Evolutionary conservation across 2,888 invertebrate genomes (phyloP), one percentile per base, ranked within the genome.

Genomic region (Ichneumon xanthorius): DNA sequence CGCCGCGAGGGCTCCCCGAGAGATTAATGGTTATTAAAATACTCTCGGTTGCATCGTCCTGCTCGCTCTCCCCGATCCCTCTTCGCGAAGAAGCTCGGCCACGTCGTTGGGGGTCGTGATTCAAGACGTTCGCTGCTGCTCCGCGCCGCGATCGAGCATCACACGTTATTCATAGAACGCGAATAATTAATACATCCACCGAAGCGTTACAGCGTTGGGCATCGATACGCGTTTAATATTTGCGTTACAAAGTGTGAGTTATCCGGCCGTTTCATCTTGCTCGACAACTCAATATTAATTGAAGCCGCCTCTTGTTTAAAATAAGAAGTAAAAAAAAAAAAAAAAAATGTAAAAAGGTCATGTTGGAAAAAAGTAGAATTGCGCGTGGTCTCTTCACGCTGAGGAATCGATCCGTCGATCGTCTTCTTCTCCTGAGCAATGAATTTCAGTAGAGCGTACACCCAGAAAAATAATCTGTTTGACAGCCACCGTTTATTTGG

Each of bases 11-110:
- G 72, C 70, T 72, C 84, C 84, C 80, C 71, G 81, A 82, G 82
- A 90, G 90, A 90, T 88, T 89, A 89, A 91, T 90, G 90, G 89
- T 90, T 90, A 90, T 90, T 91, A 90, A 91, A 90, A 90, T 87
- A 85, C 87, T 86, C 82, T 68, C 73, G 67, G 82, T 85, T 77
- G 82, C 85, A 71, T 77, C 80, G 45, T 84, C 80, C 67, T 48
- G 73, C 63, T 78, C 68, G 79, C 63, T 75, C 70, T 68, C 55
- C n/a, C 63, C 63, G 58, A 63, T 48, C 33, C 2, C 16, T 61
- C 61, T 65, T 9, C 30, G 48, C 26, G 61, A 45, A 9, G 61
- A 22, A 48, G 61, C 37, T 75, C 40, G 67, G n/a, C 45, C 67
- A 37, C 84, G 55, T 67, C 82, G 82, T 85, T 77, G 85, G 82